These are phyloP conservation scores for Pyrrhopygopsis socrates DNA, from an alignment of 2,888 invertebrate genomes.

Conservation along the genomic window DNA sequence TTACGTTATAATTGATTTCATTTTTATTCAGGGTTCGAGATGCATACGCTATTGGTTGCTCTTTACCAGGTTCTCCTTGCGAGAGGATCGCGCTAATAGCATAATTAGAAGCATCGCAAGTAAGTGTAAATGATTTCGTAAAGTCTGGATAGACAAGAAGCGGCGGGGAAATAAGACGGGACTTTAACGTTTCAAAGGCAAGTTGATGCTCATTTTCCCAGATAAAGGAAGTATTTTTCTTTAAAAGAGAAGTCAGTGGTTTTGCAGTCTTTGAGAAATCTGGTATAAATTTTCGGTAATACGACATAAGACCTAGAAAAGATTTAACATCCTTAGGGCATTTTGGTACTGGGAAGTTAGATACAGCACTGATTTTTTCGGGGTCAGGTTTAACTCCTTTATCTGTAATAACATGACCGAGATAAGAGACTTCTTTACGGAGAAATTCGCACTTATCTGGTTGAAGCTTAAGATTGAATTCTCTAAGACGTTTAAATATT, in stretches of 20 bases:
- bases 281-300: conserved; percentile 89
- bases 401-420: conserved; percentile 84
- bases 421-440: conserved; percentile 56
- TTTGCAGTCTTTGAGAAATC: conserved; percentile 84
- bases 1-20: conserved; percentile 35
- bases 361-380: conserved; percentile 63
- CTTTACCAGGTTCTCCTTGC: conserved; percentile 79
- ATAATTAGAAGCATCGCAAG: conserved; percentile 85
- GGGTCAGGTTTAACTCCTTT: conserved; percentile 85
- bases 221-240: conserved; percentile 65
- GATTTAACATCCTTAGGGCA: conserved; percentile 73
- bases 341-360: conserved; percentile 61
- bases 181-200: conserved; percentile 72
- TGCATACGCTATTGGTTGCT: conserved; percentile 44
- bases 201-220: conserved; percentile 65
- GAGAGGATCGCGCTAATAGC: conserved; percentile 85
- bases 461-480: conserved; percentile 82
- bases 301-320: conserved; percentile 88
- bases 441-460: conserved; percentile 85
- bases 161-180: conserved; percentile 75
- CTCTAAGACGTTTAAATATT: conserved; percentile 54
- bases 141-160: conserved; percentile 88
- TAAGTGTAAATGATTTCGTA: conserved; percentile 78
- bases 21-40: conserved; percentile 44
- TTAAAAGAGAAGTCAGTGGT: conserved; percentile 61